Evolutionary conservation across 1,140 invertebrate genomes (phyloP).

Genomic region (Bombus terrestris): DNA sequence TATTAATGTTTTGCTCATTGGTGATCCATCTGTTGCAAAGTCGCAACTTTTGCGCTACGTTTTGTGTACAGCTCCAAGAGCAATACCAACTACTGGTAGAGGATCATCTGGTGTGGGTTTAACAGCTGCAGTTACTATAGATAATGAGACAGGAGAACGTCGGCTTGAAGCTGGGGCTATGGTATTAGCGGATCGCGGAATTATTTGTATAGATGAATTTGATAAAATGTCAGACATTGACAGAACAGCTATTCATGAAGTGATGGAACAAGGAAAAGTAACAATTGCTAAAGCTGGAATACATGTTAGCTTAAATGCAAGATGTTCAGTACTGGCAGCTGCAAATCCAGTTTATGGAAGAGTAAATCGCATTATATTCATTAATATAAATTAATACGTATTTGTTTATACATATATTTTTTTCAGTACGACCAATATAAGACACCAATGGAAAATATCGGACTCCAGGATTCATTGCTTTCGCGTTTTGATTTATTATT

Average conservation of each 20-base stretch:
- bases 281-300: conserved; percentile 99
- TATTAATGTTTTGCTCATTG: conserved; percentile 98
- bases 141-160: conserved; percentile 95
- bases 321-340: conserved; percentile 98
- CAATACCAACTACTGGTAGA: conserved; percentile 98
- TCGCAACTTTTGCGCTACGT: conserved; percentile 98
- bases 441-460: conserved; percentile 99
- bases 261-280: conserved; percentile 97
- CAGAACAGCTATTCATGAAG: conserved; percentile 99
- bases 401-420: conserved; percentile 11
- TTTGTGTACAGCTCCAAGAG: conserved; percentile 95
- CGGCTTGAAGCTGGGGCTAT: conserved; percentile 99
- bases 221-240: conserved; percentile 99
- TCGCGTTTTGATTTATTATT: conserved; percentile 99
- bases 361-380: conserved; percentile 82
- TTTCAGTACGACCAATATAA: conserved; percentile 98
- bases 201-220: conserved; percentile 99
- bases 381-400: background rate
- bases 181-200: conserved; percentile 98
- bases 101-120: conserved; percentile 98
- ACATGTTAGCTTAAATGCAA: conserved; percentile 98
- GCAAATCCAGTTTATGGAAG: conserved; percentile 99
- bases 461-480: conserved; percentile 97
- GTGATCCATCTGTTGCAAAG: conserved; percentile 99
- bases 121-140: conserved; percentile 98